Conservation (phyloP, 2,888 invertebrate species). For the Tetragonisca angustula region DNA sequence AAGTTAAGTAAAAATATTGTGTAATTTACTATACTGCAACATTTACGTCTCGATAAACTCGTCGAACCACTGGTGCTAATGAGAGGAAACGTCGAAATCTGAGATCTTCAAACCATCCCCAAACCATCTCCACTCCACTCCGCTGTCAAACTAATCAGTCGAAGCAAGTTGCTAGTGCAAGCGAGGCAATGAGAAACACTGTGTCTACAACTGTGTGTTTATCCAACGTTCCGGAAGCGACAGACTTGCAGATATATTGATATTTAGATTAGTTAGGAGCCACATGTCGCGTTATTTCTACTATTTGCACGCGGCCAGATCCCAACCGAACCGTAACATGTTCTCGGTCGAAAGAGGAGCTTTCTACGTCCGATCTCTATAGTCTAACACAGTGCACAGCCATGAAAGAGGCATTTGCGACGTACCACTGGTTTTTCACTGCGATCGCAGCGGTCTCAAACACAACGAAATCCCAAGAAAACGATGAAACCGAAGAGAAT, state of each 20-base stretch:
- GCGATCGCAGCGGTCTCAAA: too few relatives aligned
- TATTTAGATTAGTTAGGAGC: conserved; percentile 64
- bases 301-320: conserved; percentile 39
- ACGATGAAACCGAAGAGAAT: conserved; percentile 43
- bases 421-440: background rate
- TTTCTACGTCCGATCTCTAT: conserved; percentile 36
- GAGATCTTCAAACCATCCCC: background rate
- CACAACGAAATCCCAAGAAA: too few relatives aligned
- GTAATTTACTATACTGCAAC: too few relatives aligned
- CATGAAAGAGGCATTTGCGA: conserved; percentile 48
- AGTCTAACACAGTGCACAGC: conserved; percentile 30
- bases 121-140: background rate
- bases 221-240: conserved; percentile 46
- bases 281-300: conserved; percentile 49
- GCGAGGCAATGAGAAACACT: conserved; percentile 34
- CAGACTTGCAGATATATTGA: conserved; percentile 58
- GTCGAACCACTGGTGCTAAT: background rate
- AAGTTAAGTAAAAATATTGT: too few relatives aligned
- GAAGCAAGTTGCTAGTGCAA: background rate
- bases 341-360: background rate
- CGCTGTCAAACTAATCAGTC: background rate
- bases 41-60: background rate
- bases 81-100: background rate
- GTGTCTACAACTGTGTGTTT: background rate
- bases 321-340: conserved; percentile 36